phyloP scores from a whole-genome alignment of 2,113 vertebrate species.

The Pachycephala philippinensis region DNA sequence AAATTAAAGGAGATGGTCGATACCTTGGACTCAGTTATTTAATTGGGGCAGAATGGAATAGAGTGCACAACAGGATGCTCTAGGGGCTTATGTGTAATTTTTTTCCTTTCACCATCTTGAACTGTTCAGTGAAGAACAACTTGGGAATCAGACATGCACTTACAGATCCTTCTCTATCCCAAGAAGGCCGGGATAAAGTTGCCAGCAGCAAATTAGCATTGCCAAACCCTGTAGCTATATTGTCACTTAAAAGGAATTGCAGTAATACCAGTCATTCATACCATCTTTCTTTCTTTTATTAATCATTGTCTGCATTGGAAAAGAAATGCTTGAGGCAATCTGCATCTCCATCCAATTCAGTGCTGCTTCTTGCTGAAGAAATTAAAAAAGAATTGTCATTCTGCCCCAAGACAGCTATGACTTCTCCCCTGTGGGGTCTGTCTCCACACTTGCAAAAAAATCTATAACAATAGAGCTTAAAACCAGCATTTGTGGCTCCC shows the following conservation, averaged over 20 bases:
- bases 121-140: not conserved
- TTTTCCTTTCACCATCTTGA: not conserved
- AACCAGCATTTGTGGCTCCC: not conserved
- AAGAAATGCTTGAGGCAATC: not conserved
- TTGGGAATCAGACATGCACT: not conserved
- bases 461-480: not conserved
- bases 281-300: not conserved
- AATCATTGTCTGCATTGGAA: not conserved
- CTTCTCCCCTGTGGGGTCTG: not conserved
- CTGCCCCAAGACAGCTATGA: not conserved
- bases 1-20: not conserved
- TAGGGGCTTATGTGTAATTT: not conserved
- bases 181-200: not conserved
- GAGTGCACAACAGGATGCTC: not conserved
- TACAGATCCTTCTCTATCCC: not conserved
- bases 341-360: not conserved
- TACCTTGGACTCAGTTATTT: not conserved
- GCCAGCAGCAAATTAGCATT: not conserved
- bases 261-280: not conserved
- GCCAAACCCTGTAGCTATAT: not conserved
- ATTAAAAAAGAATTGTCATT: not conserved
- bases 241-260: not conserved
- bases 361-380: not conserved
- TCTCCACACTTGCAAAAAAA: not conserved
- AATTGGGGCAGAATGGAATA: not conserved